These are phyloP conservation scores for Steatocranus sp. DNA, from an alignment of 2,797 vertebrate genomes.

Conservation along the genomic window DNA sequence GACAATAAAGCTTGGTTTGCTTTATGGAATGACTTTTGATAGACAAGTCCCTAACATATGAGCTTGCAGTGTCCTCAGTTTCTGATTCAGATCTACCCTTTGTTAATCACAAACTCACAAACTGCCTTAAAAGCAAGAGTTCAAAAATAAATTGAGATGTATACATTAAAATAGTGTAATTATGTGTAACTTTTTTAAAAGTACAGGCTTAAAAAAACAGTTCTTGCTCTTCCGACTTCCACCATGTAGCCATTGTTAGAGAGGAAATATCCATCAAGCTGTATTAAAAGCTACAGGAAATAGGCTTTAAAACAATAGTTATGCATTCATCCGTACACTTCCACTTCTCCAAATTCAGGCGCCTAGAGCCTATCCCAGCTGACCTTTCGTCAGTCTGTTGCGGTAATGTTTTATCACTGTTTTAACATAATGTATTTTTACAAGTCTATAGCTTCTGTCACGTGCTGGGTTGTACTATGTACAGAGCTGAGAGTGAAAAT, in stretches of 20 bases:
- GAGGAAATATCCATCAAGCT: not conserved
- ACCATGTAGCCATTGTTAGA: not conserved
- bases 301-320: not conserved
- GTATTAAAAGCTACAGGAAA: not conserved
- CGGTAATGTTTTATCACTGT: not conserved
- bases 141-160: not conserved
- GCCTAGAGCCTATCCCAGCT: not conserved
- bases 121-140: not conserved
- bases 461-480: not conserved
- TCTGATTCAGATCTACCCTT: not conserved
- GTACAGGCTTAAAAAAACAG: not conserved
- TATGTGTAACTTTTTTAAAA: not conserved
- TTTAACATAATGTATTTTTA: not conserved
- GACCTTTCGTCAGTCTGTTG: not conserved
- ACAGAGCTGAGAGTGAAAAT: not conserved
- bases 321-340: fast-evolving
- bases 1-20: not conserved
- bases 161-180: not conserved
- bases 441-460: not conserved
- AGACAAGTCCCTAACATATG: not conserved
- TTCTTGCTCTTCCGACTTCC: not conserved
- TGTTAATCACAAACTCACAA: not conserved
- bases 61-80: not conserved
- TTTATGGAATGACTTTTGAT: not conserved
- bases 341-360: not conserved